Base-by-base conservation (phyloP, 2,888 invertebrate genomes). In the Ectemnius cavifrons region DNA sequence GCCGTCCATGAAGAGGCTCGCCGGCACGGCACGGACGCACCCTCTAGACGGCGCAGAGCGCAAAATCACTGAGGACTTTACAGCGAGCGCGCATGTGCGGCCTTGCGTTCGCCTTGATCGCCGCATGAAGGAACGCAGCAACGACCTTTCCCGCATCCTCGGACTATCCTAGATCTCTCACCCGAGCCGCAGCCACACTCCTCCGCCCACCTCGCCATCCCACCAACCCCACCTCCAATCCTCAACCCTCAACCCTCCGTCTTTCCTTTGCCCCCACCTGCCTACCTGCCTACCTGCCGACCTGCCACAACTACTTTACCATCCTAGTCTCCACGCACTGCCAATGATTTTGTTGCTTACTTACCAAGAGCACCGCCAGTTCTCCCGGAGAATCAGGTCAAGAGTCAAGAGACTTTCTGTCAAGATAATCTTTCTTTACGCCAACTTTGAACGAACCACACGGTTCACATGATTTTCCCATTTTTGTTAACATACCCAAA, bases 1-100 rank as follows among this genome's bases (percentile, higher is more conserved):
- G 56, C 66, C 73, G 77, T 79, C 77, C 74, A 79, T 76, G 80
- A 68, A 71, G 47, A 78, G 72, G 66, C 69, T 81, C 67, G 68
- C 80, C 84, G 83, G 80, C 71, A 66, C 23, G 3, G 23, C 23
- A 2, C 77, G 83, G 83, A 77, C 83, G 83, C 83, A 83, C 83
- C 83, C 83, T 82, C 82, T 82, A 72, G 65, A 69, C 58, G 74
- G 71, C 58, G 63, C 58, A 83, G 59, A 72, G 78, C 84, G 82
- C 84, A 80, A 61, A 70, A 78, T 71, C 77, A 28, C 27, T 49
- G 11, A 20, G 4, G 16, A n/a, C 13, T n/a, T n/a, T n/a, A n/a
- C n/a, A n/a, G n/a, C n/a, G n/a, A n/a, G n/a, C n/a, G 61, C 81
- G 84, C 79, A 59, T 64, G 81, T 68, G 81, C 74, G 45, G 46